Conservation (phyloP, 2,888 invertebrate species). For the Troglohyphantes excavatus region DNA sequence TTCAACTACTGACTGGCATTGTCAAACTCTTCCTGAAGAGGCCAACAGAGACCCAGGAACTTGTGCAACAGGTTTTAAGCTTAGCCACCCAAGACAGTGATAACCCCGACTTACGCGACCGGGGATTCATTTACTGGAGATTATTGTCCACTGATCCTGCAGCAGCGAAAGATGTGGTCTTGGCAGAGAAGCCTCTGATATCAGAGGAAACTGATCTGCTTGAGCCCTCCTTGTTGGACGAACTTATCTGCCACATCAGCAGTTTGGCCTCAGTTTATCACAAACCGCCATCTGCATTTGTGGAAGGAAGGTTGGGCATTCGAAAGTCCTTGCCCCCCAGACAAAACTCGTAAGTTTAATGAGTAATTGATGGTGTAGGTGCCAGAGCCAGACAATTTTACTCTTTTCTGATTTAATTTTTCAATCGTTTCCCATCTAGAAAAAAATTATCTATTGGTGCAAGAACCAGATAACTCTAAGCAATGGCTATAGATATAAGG, state of each 20-base stretch:
- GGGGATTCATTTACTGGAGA: conserved; percentile 99
- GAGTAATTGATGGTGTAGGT: not conserved
- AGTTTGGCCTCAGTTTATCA: conserved; percentile 99
- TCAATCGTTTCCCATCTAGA: too few relatives aligned
- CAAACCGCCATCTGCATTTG: conserved; percentile 99
- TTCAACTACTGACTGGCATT: conserved; percentile 98
- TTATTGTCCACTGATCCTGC: conserved; percentile 99
- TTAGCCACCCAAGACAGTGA: conserved; percentile 90
- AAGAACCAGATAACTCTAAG: too few relatives aligned
- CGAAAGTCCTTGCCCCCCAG: conserved; percentile 80
- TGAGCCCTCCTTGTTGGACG: conserved; percentile 98
- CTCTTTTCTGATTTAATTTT: too few relatives aligned
- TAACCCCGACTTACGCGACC: conserved; percentile 98
- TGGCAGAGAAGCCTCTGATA: conserved; percentile 99
- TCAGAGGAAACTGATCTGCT: conserved; percentile 99
- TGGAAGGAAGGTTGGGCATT: conserved; percentile 88
- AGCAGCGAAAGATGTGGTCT: conserved; percentile 98
- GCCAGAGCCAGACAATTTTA: too few relatives aligned
- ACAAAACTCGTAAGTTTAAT: conserved; percentile 74
- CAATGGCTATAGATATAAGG: too few relatives aligned
- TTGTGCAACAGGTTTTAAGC: conserved; percentile 97
- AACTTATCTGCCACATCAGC: conserved; percentile 99
- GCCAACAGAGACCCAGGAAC: conserved; percentile 98
- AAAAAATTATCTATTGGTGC: too few relatives aligned
- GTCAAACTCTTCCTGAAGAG: conserved; percentile 99